Conservation (phyloP, 2,113 vertebrate genomes). For the Anthoscopus minutus region DNA sequence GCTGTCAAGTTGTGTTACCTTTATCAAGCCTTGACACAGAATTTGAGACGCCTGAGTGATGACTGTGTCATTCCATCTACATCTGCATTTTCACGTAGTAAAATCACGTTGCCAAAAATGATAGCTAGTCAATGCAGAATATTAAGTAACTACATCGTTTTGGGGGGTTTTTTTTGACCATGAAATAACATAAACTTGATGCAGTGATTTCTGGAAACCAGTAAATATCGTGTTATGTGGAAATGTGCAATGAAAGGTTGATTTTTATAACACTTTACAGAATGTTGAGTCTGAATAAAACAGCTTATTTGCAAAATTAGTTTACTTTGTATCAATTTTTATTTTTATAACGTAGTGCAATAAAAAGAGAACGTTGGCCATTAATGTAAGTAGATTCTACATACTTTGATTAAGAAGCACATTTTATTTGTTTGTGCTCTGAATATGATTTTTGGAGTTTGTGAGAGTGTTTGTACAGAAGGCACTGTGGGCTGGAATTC, state of each 20-base stretch:
- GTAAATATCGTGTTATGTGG: slow-evolving; percentile 29
- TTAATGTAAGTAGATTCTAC: background rate
- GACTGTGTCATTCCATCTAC: background rate
- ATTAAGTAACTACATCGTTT: background rate
- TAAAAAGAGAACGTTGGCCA: background rate
- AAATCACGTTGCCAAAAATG: background rate
- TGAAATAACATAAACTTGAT: background rate
- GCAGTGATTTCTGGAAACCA: slow-evolving; percentile 9
- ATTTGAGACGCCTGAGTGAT: background rate
- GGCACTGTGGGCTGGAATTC: background rate
- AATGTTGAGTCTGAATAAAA: background rate
- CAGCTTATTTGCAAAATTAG: slow-evolving; percentile 25
- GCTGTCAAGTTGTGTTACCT: background rate
- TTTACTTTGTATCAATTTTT: slow-evolving; percentile 39
- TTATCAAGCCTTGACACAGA: background rate
- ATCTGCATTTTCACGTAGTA: background rate
- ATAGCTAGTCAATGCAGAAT: background rate
- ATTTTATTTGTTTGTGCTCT: slow-evolving; percentile 8
- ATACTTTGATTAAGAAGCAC: slow-evolving; percentile 19
- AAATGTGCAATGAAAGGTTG: slow-evolving; percentile 61
- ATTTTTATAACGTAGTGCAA: slow-evolving; percentile 18
- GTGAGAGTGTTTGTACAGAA: background rate
- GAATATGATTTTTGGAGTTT: background rate
- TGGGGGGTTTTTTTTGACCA: background rate
- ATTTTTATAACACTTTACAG: slow-evolving; percentile 42